These are phyloP conservation scores for Regulus satrapa DNA, from an alignment of 2,113 vertebrate genomes.

Conservation along the genomic window DNA sequence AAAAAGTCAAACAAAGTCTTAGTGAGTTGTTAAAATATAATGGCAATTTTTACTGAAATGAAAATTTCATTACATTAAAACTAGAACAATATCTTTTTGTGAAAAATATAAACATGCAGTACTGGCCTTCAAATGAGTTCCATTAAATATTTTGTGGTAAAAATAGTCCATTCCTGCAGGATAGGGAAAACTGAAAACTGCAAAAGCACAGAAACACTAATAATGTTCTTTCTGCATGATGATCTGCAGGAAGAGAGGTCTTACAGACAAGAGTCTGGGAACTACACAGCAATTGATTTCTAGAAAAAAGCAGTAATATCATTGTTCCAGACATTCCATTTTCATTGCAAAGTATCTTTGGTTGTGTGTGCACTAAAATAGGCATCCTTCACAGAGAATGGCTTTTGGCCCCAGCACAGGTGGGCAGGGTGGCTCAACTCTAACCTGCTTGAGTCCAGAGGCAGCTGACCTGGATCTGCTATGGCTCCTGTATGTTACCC, in stretches of 20 bases:
- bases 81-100: not conserved
- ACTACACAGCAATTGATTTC: not conserved
- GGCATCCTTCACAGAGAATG: not conserved
- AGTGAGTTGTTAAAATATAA: not conserved
- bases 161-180: not conserved
- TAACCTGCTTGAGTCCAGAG: accelerated
- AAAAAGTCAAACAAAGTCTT: not conserved
- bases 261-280: not conserved
- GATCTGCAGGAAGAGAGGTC: not conserved
- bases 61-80: not conserved
- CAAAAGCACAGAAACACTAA: not conserved
- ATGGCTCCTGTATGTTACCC: accelerated
- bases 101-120: not conserved
- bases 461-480: not conserved
- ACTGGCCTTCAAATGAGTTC: not conserved
- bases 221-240: not conserved
- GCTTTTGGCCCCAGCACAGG: not conserved
- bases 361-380: accelerated
- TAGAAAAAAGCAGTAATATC: not conserved
- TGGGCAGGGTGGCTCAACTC: not conserved
- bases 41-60: not conserved
- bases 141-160: not conserved
- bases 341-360: not conserved
- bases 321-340: not conserved
- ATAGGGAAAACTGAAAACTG: not conserved